Conservation (phyloP, 2,113 vertebrate species). For the Poecilia latipinna region DNA sequence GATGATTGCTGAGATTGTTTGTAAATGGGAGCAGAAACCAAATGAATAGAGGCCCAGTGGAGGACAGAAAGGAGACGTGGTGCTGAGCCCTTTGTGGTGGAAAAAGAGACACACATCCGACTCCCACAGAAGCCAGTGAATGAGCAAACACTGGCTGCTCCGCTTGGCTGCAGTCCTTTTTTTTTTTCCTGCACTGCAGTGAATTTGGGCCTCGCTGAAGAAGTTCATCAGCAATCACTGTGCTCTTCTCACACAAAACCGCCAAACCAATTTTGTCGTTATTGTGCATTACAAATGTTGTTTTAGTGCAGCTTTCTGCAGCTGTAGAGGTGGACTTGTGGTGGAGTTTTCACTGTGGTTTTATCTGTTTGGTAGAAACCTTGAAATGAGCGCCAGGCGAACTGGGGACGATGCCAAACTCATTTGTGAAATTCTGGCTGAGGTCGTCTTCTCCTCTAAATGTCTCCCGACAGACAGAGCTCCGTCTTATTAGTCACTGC, state of each 20-base stretch:
- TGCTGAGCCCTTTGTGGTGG: constrained; percentile 17
- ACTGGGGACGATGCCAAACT: neutral
- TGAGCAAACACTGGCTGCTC: constrained; percentile 40
- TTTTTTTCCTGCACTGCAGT: constrained; percentile 23
- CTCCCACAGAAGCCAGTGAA: constrained; percentile 58
- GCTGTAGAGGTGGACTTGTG: constrained; percentile 18
- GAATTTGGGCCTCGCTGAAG: constrained; percentile 55
- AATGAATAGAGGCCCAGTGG: constrained; percentile 27
- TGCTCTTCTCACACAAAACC: constrained; percentile 27
- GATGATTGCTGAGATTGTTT: constrained; percentile 22
- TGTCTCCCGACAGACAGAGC: neutral
- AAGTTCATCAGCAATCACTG: constrained; percentile 31
- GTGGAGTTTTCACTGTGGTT: constrained; percentile 10
- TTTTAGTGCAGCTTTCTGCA: constrained; percentile 3
- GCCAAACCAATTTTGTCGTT: neutral
- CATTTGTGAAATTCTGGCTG: neutral
- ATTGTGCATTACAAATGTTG: constrained; percentile 10
- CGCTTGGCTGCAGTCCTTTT: constrained; percentile 36
- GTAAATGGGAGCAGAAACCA: constrained; percentile 29
- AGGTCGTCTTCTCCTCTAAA: neutral
- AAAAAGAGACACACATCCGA: constrained; percentile 54
- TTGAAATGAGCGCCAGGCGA: neutral
- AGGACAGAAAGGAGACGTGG: constrained; percentile 25
- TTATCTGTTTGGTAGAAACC: constrained; percentile 13
- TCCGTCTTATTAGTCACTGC: constrained; percentile 5